A percentile compares a stretch with the other conserved stretches of the same genome.
phyloP scores from a whole-genome alignment of 1,140 invertebrate genomes.

The Charaxes varanes region DNA sequence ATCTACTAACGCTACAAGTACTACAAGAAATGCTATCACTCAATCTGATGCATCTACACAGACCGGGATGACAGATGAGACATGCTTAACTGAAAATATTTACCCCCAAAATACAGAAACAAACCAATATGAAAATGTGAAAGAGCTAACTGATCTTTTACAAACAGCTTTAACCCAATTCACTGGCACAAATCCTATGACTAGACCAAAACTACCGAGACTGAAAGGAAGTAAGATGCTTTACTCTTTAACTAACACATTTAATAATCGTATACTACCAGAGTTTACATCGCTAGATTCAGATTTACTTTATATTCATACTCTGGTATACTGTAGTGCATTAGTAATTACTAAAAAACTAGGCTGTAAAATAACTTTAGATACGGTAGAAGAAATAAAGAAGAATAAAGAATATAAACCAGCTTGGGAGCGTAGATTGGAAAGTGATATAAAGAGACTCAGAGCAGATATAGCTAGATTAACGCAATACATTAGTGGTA shows the following conservation, averaged over 20 bases:
- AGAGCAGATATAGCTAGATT: constrained; percentile 3
- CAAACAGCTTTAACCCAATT: too few relatives aligned
- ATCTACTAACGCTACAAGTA: not conserved
- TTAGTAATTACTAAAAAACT: constrained; percentile 7
- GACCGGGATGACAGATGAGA: not conserved
- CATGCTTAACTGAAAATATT: not conserved
- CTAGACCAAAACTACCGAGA: too few relatives aligned
- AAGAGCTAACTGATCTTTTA: too few relatives aligned
- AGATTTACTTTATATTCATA: constrained; percentile 1
- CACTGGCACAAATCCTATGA: too few relatives aligned
- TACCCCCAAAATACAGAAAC: not conserved
- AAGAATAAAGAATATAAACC: too few relatives aligned
- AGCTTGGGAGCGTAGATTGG: constrained; percentile 5
- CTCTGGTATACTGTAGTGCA: not conserved
- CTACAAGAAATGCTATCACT: not conserved
- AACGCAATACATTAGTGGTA: too few relatives aligned
- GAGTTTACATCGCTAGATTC: too few relatives aligned
- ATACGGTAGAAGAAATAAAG: constrained; percentile 4
- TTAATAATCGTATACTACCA: too few relatives aligned
- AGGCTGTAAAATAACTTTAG: too few relatives aligned
- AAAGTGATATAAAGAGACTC: constrained; percentile 3
- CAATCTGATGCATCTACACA: constrained; percentile 3
- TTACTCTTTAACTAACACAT: not conserved
- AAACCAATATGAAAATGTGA: too few relatives aligned
- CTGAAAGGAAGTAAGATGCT: constrained; percentile 6